Evolutionary conservation across 2,797 vertebrate genomes (phyloP), one percentile per base, ranked within the genome.

Genomic region (Macropodus opercularis): DNA sequence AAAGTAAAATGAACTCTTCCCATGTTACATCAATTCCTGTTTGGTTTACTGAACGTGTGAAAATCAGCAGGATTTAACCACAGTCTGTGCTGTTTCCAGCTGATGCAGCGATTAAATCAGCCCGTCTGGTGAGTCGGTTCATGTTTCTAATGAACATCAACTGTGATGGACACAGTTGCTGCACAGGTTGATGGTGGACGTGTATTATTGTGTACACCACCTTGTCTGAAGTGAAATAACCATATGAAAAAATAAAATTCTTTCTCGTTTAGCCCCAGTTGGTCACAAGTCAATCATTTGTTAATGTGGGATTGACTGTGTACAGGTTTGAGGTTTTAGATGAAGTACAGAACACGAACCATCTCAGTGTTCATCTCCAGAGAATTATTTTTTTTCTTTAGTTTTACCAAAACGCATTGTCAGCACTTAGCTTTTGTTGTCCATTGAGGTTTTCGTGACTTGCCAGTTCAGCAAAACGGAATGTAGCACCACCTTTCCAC

Each of bases 401-500:
- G n/a, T n/a, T n/a, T 26, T 26, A 26, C 1, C 27, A 63, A 40
- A 55, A 36, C 6, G 40, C 48, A 46, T 44, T 6, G 48, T 79
- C 80, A 76, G 74, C 79, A 71, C 3, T 77, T 8, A 1, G 6
- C 31, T 48, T 15, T 26, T 4, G 2, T 27, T 0, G 6, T 44
- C 39, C 32, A 3, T 1, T 15, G 44, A 63, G 54, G 31, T 77
- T 78, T 71, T 79, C 81, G 80, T 79, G 81, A 84, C 51, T 65
- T 8, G 15, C 60, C 57, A 12, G 3, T 70, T 63, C 15, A 39
- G 63, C 19, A 13, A 26, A 48, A 60, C 15, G 0, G 67, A 81
- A 70, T 9, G 6, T 22, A 31, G 24, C 0, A 31, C 46, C 56
- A 70, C 61, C 64, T 68, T 71, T 81, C 43, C 77, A 51, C 76